These are phyloP conservation scores for Chrysomela aeneicollis DNA, from an alignment of 2,888 invertebrate species.

Conservation along the genomic window DNA sequence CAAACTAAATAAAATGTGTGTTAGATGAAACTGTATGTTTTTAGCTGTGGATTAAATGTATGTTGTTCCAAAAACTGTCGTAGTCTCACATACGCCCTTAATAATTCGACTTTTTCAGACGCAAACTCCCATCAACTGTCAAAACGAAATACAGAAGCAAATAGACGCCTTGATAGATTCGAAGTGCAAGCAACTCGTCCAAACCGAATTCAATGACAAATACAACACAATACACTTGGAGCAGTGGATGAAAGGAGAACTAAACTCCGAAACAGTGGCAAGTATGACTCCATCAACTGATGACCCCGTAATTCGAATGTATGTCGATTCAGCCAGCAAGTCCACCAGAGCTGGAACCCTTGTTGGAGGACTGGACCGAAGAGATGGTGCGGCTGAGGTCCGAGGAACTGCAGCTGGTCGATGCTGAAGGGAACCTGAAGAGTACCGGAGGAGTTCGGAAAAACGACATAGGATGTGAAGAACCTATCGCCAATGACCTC, in stretches of 20 bases:
- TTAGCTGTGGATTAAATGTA: slow-evolving; percentile 14
- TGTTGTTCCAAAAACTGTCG: slow-evolving; percentile 29
- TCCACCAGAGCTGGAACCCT: slow-evolving; percentile 61
- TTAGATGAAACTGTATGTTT: neutral
- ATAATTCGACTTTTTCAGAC: slow-evolving; percentile 45
- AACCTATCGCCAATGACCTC: slow-evolving; percentile 60
- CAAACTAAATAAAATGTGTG: neutral
- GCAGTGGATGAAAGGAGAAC: slow-evolving; percentile 82
- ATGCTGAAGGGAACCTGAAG: slow-evolving; percentile 57
- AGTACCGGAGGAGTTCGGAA: slow-evolving; percentile 30
- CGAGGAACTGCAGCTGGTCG: slow-evolving; percentile 71
- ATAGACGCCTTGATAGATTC: slow-evolving; percentile 70
- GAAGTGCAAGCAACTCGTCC: slow-evolving; percentile 70
- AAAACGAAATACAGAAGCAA: slow-evolving; percentile 59
- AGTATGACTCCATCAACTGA: neutral
- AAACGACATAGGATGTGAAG: slow-evolving; percentile 61
- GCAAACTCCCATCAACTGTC: slow-evolving; percentile 52
- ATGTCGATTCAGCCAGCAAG: neutral
- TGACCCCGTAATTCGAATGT: neutral
- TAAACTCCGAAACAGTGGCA: slow-evolving; percentile 62
- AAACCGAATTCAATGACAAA: slow-evolving; percentile 70
- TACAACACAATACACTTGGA: slow-evolving; percentile 79
- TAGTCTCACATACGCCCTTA: slow-evolving; percentile 37
- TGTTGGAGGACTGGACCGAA: slow-evolving; percentile 75
- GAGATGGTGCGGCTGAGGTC: slow-evolving; percentile 77